Percentiles rank a stretch among this genome's conserved stretches.
Conservation (phyloP, 2,888 invertebrate genomes). For the Eretmocerus hayati region DNA sequence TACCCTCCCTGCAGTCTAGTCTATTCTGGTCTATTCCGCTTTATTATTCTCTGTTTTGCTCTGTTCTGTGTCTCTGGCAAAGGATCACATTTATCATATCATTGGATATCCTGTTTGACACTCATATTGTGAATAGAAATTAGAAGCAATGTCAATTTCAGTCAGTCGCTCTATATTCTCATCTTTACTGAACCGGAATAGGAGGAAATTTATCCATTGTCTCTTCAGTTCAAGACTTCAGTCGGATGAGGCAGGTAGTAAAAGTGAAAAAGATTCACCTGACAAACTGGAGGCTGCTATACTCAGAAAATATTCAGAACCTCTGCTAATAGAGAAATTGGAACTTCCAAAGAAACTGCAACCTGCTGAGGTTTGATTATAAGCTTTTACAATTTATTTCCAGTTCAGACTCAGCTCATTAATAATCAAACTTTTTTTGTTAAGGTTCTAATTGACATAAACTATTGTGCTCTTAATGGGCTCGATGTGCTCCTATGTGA, state of each 20-base stretch:
- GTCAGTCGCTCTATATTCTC: slow-evolving; percentile 22
- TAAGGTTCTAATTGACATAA: slow-evolving; percentile 58
- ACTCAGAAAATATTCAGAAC: slow-evolving; percentile 48
- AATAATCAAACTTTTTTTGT: slow-evolving; percentile 1
- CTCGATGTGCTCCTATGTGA: slow-evolving; percentile 53
- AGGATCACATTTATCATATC: no score
- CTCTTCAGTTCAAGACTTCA: slow-evolving; percentile 19
- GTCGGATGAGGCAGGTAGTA: slow-evolving; percentile 6
- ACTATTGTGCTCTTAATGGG: slow-evolving; percentile 60
- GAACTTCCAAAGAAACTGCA: slow-evolving; percentile 44
- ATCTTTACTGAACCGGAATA: slow-evolving; percentile 17
- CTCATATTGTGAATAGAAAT: no score
- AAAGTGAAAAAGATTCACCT: neutral
- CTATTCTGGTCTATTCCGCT: no score
- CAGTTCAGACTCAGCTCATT: neutral
- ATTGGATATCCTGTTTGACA: no score
- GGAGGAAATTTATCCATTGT: slow-evolving; percentile 16
- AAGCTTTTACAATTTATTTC: neutral
- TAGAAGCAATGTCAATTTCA: slow-evolving; percentile 24
- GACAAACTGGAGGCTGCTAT: slow-evolving; percentile 48
- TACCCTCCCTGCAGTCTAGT: no score
- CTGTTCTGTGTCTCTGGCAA: no score
- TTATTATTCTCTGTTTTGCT: no score
- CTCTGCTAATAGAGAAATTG: slow-evolving; percentile 49
- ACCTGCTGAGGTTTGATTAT: slow-evolving; percentile 45